Evolutionary conservation across 2,797 vertebrate species (phyloP).

Genomic region (Bovichtus diacanthus): DNA sequence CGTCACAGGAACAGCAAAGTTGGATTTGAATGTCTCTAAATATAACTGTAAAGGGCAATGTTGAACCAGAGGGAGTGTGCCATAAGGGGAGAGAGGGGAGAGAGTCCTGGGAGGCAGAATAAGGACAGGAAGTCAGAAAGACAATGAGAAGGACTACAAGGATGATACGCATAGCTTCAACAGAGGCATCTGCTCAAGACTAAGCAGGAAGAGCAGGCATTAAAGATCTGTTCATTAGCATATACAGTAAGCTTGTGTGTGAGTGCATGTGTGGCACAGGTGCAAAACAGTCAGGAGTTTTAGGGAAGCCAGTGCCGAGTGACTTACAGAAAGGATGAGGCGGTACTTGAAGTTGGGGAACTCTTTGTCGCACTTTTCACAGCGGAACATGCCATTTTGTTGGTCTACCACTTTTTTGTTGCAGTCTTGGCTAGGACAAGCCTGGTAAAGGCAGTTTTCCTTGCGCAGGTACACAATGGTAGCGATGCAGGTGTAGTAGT

Average conservation of each 20-base stretch:
- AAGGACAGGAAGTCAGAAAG: not conserved
- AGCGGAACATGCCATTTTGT: constrained; percentile 95
- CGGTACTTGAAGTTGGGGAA: constrained; percentile 98
- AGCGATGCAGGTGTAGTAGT: constrained; percentile 93
- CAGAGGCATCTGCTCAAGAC: constrained; percentile 13
- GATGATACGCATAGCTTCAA: not conserved
- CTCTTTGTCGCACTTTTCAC: constrained; percentile 96
- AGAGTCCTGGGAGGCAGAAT: constrained; percentile 12
- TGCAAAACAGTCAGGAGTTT: not conserved
- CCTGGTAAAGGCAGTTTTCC: constrained; percentile 97
- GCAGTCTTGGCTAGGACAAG: constrained; percentile 94
- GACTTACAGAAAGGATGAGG: constrained; percentile 95
- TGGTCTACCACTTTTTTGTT: constrained; percentile 99
- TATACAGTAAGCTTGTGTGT: constrained; percentile 6
- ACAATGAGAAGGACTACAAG: not conserved
- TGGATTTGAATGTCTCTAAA: constrained; percentile 31
- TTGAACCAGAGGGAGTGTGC: constrained; percentile 12
- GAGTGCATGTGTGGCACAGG: not conserved
- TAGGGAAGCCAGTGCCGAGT: constrained; percentile 5
- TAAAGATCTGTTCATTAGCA: constrained; percentile 6
- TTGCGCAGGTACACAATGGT: constrained; percentile 95
- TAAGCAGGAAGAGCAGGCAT: not conserved
- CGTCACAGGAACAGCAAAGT: constrained; percentile 21
- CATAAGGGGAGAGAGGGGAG: constrained; percentile 7
- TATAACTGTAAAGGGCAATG: constrained; percentile 22